Conservation (phyloP, 2,113 vertebrate genomes). For the Eonycteris spelaea region DNA sequence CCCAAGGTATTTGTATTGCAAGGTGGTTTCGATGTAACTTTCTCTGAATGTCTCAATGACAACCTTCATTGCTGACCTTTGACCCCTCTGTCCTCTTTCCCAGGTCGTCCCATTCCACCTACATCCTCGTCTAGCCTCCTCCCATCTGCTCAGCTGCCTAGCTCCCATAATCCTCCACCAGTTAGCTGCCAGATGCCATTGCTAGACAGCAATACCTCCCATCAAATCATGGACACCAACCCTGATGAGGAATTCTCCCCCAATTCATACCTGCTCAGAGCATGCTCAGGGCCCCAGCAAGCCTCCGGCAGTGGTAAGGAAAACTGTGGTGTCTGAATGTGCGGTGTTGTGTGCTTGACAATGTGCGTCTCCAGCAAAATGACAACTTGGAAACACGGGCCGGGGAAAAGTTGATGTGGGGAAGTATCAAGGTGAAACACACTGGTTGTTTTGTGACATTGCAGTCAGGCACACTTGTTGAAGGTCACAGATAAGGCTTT, state of each 20-base stretch:
- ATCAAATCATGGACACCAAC: slow-evolving; percentile 98
- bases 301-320: slow-evolving; percentile 93
- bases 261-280: slow-evolving; percentile 96
- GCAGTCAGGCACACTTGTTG: neutral
- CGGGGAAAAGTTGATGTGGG: slow-evolving; percentile 31
- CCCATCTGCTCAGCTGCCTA: slow-evolving; percentile 94
- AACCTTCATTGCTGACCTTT: slow-evolving; percentile 85
- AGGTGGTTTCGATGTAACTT: slow-evolving; percentile 53
- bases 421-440: neutral
- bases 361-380: slow-evolving; percentile 59
- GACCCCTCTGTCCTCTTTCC: slow-evolving; percentile 89
- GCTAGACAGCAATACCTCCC: slow-evolving; percentile 98
- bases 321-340: slow-evolving; percentile 77
- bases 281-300: slow-evolving; percentile 89
- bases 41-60: slow-evolving; percentile 77
- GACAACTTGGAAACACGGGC: slow-evolving; percentile 19
- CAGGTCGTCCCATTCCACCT: slow-evolving; percentile 99
- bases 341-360: slow-evolving; percentile 58
- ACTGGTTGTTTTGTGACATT: neutral
- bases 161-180: slow-evolving; percentile 92
- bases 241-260: slow-evolving; percentile 95
- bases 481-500: slow-evolving; percentile 16
- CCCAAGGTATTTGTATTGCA: neutral
- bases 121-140: slow-evolving; percentile 97
- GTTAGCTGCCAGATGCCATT: slow-evolving; percentile 99